Evolutionary conservation across 2,888 invertebrate genomes (phyloP).

Genomic region (Heliothis peltigera): DNA sequence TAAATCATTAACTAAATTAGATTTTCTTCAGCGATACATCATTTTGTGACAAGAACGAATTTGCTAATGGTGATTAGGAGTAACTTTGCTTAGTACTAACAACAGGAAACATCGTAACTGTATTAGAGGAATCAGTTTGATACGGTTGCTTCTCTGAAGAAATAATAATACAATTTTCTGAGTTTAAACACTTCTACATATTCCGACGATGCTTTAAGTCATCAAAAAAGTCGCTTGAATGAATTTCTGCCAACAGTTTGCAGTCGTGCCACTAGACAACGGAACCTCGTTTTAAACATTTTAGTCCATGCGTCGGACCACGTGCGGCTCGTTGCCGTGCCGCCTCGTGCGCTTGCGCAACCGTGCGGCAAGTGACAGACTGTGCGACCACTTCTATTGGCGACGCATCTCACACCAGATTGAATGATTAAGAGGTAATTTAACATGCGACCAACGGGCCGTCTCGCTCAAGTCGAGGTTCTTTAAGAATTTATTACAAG

Average conservation of each 20-base stretch:
- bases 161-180: not conserved
- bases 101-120: conserved; percentile 11
- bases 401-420: conserved; percentile 51
- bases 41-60: conserved; percentile 60
- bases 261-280: not conserved
- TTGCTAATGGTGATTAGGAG: conserved; percentile 58
- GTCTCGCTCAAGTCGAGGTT: conserved; percentile 24
- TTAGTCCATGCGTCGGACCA: conserved; percentile 24
- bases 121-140: conserved; percentile 31
- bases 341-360: conserved; percentile 54
- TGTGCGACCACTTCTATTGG: conserved; percentile 47
- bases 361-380: conserved; percentile 45
- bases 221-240: not conserved
- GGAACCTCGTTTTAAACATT: conserved; percentile 13
- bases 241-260: conserved; percentile 2
- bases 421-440: conserved; percentile 59
- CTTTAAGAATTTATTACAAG: conserved; percentile 16
- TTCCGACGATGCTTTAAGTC: not conserved
- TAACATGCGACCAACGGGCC: conserved; percentile 30
- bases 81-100: conserved; percentile 34
- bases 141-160: conserved; percentile 7
- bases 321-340: conserved; percentile 41
- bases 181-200: not conserved
- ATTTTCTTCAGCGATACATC: conserved; percentile 66
- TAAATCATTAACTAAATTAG: conserved; percentile 80